A percentile compares a stretch with the other conserved stretches of the same genome.
Evolutionary conservation across 2,113 vertebrate species (phyloP).

Genomic region (Patagioenas fasciata): DNA sequence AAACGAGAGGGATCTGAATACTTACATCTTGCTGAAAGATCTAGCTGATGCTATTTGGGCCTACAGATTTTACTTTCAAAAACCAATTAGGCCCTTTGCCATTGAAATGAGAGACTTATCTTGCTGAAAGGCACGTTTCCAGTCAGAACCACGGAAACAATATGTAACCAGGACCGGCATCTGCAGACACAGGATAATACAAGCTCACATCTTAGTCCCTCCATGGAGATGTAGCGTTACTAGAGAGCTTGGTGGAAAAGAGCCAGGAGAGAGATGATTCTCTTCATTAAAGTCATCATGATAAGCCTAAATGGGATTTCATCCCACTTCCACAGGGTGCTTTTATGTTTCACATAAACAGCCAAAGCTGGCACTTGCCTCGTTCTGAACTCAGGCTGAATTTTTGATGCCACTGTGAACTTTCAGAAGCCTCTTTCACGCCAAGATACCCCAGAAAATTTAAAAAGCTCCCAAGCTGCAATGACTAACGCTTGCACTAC

Average conservation of each 20-base stretch:
- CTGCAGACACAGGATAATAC: not conserved
- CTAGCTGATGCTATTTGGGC: not conserved
- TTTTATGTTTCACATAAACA: not conserved
- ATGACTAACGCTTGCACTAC: not conserved
- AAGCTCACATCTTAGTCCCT: not conserved
- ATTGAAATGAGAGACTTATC: not conserved
- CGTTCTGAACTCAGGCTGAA: not conserved
- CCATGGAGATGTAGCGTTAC: not conserved
- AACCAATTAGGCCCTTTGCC: not conserved
- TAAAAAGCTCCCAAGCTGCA: not conserved
- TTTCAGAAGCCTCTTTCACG: not conserved
- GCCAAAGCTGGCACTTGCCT: not conserved
- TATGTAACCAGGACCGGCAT: not conserved
- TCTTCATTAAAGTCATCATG: not conserved
- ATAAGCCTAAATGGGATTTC: conserved; percentile 22
- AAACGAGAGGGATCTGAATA: not conserved
- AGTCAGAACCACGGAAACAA: not conserved
- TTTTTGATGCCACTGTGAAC: not conserved
- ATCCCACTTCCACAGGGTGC: not conserved
- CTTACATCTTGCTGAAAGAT: not conserved
- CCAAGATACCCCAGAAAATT: not conserved
- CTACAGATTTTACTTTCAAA: not conserved
- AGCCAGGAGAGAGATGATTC: not conserved
- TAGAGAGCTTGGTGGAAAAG: not conserved
- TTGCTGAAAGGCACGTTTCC: not conserved